Base-by-base conservation (phyloP, 1,140 invertebrate species). In the Mercenaria mercenaria region DNA sequence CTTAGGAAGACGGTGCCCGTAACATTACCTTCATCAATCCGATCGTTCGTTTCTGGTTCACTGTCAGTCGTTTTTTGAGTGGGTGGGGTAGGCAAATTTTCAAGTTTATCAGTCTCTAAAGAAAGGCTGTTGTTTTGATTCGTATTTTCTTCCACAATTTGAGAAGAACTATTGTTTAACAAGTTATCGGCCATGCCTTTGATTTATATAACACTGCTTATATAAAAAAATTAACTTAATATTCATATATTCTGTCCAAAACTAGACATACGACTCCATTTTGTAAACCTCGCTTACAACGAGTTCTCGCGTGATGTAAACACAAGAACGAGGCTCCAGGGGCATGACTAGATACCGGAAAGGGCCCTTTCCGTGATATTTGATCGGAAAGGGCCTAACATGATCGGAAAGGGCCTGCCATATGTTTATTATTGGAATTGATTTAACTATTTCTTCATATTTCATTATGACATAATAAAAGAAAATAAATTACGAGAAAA, bases 281-380 rank as follows among this genome's bases (percentile, higher is more conserved):
- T 64, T 84, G 23, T 37, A 52, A 86, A 0, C 84, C 56, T 41
- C 72, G 69, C 56, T 26, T 4, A 56, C 1, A 41, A 23, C 59
- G 81, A 77, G 67, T 84, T 77, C 8, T 80, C 29, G 59, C 80
- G 88, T 50, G 81, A 83, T 90, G 88, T 80, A 83, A 90, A 88
- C 86, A 88, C 23, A 43, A 4, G 29, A 39, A 47, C 13, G 72
- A 50, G 72, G 72, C 41, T 37, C 72, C 37, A 23, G 34, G n/a
- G n/a, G n/a, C n/a, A n/a, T n/a, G n/a, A n/a, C n/a, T n/a, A n/a
- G n/a, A n/a, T n/a, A n/a, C n/a, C n/a, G n/a, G n/a, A n/a, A n/a
- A n/a, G n/a, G n/a, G n/a, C n/a, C n/a, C n/a, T n/a, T n/a, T n/a
- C n/a, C n/a, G n/a, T n/a, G n/a, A n/a, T n/a, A n/a, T n/a, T n/a